These are phyloP conservation scores for Petrocephalus schoutedeni DNA, from an alignment of 2,797 vertebrate species.

Conservation along the genomic window DNA sequence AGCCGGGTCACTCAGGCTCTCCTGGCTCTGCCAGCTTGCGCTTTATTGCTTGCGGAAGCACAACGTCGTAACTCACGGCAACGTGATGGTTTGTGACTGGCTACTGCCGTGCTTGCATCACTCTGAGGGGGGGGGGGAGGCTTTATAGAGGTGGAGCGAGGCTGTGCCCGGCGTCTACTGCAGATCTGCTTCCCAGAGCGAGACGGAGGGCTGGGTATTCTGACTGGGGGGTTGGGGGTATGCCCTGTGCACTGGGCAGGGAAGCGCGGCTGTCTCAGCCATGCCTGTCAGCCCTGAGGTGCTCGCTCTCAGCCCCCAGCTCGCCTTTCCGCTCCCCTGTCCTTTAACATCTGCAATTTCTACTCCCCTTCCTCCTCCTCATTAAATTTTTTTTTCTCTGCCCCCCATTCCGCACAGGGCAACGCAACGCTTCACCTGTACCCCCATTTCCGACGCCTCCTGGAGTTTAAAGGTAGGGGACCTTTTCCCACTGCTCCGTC, in stretches of 20 bases:
- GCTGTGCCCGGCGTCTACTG: conserved; percentile 25
- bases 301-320: neutral
- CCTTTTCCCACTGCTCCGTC: neutral
- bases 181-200: conserved; percentile 4
- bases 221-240: neutral
- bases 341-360: neutral
- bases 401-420: conserved; percentile 51
- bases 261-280: neutral
- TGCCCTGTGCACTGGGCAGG: neutral
- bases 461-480: conserved; percentile 72
- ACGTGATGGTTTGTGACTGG: conserved; percentile 31
- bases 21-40: conserved; percentile 14
- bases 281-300: neutral
- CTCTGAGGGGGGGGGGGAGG: conserved; percentile 17
- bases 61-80: conserved; percentile 25
- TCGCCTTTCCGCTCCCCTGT: neutral
- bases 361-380: conserved; percentile 22
- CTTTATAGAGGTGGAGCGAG: conserved; percentile 34
- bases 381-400: conserved; percentile 25
- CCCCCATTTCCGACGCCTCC: conserved; percentile 68
- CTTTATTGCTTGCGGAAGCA: conserved; percentile 32
- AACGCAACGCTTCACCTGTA: conserved; percentile 74
- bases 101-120: conserved; percentile 23
- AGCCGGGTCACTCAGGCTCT: neutral
- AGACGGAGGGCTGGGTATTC: conserved; percentile 45